Percentiles rank a stretch among this genome's conserved stretches.
Evolutionary conservation across 2,888 invertebrate genomes (phyloP).

Genomic region (Serripes groenlandicus): DNA sequence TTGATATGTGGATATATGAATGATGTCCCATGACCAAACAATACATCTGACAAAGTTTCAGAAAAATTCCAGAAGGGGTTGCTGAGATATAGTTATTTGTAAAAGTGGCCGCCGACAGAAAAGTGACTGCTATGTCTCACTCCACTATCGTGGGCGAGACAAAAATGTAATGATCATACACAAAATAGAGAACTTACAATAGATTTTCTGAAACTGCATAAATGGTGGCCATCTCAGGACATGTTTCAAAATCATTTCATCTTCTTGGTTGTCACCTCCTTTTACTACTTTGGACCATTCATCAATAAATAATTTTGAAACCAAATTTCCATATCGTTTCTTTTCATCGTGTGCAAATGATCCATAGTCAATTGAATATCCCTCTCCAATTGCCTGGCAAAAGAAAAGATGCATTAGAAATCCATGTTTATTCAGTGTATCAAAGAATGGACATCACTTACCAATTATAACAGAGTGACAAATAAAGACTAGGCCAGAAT

Average conservation of each 20-base stretch:
- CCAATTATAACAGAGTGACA: neutral
- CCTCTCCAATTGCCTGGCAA: constrained; percentile 36
- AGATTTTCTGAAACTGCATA: constrained; percentile 50
- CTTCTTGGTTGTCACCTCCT: neutral
- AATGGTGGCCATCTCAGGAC: constrained; percentile 64
- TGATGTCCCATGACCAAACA: too few species aligned
- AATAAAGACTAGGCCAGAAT: neutral
- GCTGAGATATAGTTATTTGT: too few species aligned
- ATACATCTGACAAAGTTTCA: too few species aligned
- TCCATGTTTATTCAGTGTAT: neutral
- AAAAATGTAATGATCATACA: too few species aligned
- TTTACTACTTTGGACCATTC: constrained; percentile 29
- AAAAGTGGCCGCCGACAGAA: too few species aligned
- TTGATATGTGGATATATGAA: too few species aligned
- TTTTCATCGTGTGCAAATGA: neutral
- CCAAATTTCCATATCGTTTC: constrained; percentile 20
- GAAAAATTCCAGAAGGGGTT: too few species aligned
- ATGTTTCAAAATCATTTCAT: constrained; percentile 33
- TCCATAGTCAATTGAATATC: constrained; percentile 17
- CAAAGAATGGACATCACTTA: neutral
- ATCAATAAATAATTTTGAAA: constrained; percentile 36
- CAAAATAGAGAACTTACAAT: too few species aligned
- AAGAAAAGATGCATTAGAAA: neutral
- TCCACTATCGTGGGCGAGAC: too few species aligned
- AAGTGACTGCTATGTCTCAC: too few species aligned